Base-by-base conservation (phyloP, 1,140 invertebrate genomes). In the Ectropis grisescens region DNA sequence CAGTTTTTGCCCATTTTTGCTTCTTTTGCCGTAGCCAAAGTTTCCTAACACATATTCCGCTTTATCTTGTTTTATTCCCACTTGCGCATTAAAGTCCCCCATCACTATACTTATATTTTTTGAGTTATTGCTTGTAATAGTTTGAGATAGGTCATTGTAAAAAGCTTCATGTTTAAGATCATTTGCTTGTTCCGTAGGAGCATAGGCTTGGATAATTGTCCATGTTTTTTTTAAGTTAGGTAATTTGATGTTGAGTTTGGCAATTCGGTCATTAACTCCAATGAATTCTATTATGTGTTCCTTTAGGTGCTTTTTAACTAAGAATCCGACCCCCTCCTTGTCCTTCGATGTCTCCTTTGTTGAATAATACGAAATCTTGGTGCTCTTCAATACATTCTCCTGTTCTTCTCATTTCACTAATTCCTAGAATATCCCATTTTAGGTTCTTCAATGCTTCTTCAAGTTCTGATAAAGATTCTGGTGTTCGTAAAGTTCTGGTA, bases 371-470 rank as follows among this genome's bases (percentile, higher is more conserved):
- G 12, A 16, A 31, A 16, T 19, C 14, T 2, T 15, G 4, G 12
- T 31, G 19, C 23, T 33, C 31, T 33, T 23, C 19, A 2, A 33
- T 33, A 12, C 2, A 2, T 33, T 33, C 31, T 1, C 37, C 46
- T 13, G 15, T 11, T 43, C 45, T 47, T 41, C 35, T 28, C 27
- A 39, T 23, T 35, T 47, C 40, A 33, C 46, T 37, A 10, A 43
- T 29, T 26, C 46, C 40, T 27, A 48, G 13, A 1, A 48, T 40
- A 24, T 47, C 38, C 33, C 34, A 47, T 29, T 48, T 42, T 13
- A 48, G 11, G 15, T 42, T 11, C 6, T 35, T 27, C 2, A 48
- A 11, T 5, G 45, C 36, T 35, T 33, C 9, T 42, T 48, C 40
- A 8, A 48, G 37, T 34, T 48, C 46, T 26, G n/a, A 19, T 40